Evolutionary conservation across 2,113 vertebrate genomes (phyloP).

Genomic region (Acrocephalus kingi): DNA sequence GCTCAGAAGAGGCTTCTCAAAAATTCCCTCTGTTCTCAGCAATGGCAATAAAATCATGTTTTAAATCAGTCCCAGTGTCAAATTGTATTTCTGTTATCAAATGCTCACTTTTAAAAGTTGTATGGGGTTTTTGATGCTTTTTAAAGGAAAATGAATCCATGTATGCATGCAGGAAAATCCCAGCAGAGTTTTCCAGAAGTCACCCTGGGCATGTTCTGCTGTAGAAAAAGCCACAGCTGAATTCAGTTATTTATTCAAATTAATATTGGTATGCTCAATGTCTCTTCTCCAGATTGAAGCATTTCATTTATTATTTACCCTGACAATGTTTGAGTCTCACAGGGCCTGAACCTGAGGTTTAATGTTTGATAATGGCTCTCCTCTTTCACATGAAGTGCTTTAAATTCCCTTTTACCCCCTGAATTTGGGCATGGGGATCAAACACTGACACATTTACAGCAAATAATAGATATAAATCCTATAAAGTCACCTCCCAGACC

Average conservation of each 20-base stretch:
- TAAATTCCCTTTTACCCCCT: not conserved
- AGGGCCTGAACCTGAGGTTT: not conserved
- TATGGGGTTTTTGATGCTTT: not conserved
- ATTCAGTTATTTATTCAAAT: not conserved
- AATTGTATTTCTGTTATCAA: not conserved
- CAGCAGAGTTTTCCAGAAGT: not conserved
- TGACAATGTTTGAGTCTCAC: not conserved
- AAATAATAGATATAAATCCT: not conserved
- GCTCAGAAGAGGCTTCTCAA: not conserved
- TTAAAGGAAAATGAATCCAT: not conserved
- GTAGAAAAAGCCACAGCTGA: not conserved
- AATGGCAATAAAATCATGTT: not conserved
- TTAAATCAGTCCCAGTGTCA: not conserved
- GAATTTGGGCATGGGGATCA: accelerated
- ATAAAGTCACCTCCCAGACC: not conserved
- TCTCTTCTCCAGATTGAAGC: not conserved
- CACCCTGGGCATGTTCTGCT: not conserved
- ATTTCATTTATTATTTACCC: not conserved
- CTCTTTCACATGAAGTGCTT: not conserved
- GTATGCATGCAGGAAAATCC: not conserved
- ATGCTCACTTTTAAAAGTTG: not conserved
- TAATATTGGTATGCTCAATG: not conserved
- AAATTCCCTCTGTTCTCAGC: not conserved
- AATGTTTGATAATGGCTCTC: not conserved
- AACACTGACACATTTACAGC: not conserved